Evolutionary conservation across 2,888 invertebrate species (phyloP).

Genomic region (Caenorhabditis sp.): DNA sequence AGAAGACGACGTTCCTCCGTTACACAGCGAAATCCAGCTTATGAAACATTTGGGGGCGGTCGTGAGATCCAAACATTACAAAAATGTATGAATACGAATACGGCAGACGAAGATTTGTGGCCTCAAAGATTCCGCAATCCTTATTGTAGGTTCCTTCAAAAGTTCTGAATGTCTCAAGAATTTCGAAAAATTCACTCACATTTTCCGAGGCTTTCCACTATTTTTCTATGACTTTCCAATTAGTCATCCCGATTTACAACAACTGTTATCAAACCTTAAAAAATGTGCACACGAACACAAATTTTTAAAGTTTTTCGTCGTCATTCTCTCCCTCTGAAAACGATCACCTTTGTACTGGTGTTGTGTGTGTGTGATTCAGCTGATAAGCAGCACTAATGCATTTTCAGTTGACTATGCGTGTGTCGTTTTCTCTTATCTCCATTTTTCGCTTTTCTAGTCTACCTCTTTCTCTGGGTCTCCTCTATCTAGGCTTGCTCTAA

Average conservation of each 20-base stretch:
- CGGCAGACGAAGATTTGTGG: no score
- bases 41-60: neutral
- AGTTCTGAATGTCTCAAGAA: no score
- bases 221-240: no score
- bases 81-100: no score
- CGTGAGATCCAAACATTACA: neutral
- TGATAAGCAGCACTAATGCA: slow-evolving; percentile 43
- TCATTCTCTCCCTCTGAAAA: neutral
- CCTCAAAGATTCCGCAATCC: no score
- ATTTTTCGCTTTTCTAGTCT: no score
- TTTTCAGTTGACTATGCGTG: slow-evolving; percentile 51
- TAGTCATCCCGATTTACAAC: no score
- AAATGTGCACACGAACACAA: no score
- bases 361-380: slow-evolving; percentile 43
- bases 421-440: slow-evolving; percentile 32
- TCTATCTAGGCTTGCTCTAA: slow-evolving; percentile 7
- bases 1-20: neutral
- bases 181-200: no score
- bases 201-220: no score
- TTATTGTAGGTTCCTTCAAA: no score
- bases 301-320: neutral
- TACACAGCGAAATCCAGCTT: neutral
- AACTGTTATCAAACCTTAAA: no score
- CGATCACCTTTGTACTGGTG: slow-evolving; percentile 7
- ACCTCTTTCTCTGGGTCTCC: neutral